These are phyloP conservation scores for Apodemia zela DNA, from an alignment of 2,888 invertebrate genomes.

Conservation along the genomic window DNA sequence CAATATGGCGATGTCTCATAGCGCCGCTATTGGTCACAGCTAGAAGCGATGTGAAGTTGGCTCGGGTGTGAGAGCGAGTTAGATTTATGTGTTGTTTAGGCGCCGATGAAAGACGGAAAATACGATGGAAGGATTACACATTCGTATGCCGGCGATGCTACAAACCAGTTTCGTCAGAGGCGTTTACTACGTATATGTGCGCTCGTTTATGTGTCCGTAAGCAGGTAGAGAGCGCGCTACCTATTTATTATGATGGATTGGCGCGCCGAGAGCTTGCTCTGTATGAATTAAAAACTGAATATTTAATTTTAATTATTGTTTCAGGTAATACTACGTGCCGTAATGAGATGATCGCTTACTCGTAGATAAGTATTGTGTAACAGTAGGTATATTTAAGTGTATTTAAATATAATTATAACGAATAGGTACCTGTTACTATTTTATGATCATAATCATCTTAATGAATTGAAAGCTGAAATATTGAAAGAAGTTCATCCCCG, in stretches of 20 bases:
- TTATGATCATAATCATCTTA: too few species aligned
- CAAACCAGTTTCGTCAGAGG: conserved; percentile 75
- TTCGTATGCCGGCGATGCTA: conserved; percentile 69
- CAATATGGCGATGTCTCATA: conserved; percentile 73
- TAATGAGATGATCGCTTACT: conserved; percentile 8
- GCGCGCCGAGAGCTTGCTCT: conserved; percentile 38
- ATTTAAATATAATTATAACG: too few species aligned
- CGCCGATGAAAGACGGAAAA: conserved; percentile 73
- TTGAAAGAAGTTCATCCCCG: too few species aligned
- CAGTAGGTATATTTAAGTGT: neutral
- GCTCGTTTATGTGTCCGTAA: conserved; percentile 59
- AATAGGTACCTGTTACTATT: too few species aligned
- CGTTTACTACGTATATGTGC: conserved; percentile 72
- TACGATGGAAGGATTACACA: conserved; percentile 62
- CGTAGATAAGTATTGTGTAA: conserved; percentile 23
- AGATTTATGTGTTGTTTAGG: conserved; percentile 73
- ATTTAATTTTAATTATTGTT: conserved; percentile 51
- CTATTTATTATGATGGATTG: conserved; percentile 66
- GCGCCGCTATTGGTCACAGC: conserved; percentile 55
- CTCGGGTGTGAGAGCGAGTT: conserved; percentile 62
- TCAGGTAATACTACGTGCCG: conserved; percentile 49
- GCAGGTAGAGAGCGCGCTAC: conserved; percentile 61
- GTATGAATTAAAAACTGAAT: conserved; percentile 46
- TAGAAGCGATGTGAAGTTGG: conserved; percentile 64
- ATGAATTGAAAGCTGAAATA: too few species aligned